phyloP scores from a whole-genome alignment of 2,797 vertebrate species.

The Borostomias antarcticus region DNA sequence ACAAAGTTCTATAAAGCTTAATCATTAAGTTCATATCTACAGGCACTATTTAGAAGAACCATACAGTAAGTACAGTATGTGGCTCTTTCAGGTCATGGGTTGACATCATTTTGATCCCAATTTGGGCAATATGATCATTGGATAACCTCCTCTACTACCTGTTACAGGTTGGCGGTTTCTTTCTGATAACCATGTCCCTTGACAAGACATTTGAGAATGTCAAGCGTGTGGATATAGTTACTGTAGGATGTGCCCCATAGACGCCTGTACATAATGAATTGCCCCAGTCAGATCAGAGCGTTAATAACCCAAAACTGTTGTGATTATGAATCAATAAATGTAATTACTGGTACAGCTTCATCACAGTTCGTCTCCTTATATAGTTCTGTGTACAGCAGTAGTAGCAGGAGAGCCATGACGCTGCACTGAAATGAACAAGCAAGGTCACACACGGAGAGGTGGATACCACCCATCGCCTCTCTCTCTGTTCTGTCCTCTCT shows the following conservation, averaged over 20 bases:
- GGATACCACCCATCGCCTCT: slow-evolving; percentile 47
- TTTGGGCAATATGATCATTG: too few species aligned
- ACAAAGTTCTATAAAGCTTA: too few species aligned
- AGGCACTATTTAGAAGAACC: too few species aligned
- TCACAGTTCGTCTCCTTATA: slow-evolving; percentile 16
- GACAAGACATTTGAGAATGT: neutral
- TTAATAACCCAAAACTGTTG: slow-evolving; percentile 25
- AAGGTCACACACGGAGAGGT: slow-evolving; percentile 52
- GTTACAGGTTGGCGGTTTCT: too few species aligned
- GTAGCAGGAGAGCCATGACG: neutral
- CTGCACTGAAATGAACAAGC: slow-evolving; percentile 58
- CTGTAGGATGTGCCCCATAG: neutral
- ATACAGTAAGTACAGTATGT: too few species aligned
- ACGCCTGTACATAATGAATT: slow-evolving; percentile 21
- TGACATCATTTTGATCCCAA: too few species aligned
- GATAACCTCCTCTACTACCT: too few species aligned
- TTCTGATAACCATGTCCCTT: too few species aligned
- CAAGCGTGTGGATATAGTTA: neutral
- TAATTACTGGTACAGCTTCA: slow-evolving; percentile 20
- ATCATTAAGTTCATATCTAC: too few species aligned
- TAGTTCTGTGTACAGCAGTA: slow-evolving; percentile 30
- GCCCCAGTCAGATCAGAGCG: neutral
- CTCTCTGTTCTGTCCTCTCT: slow-evolving; percentile 54
- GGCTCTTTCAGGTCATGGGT: too few species aligned
- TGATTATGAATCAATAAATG: slow-evolving; percentile 44